Evolutionary conservation across 2,888 invertebrate genomes (phyloP), one percentile per base, ranked within the genome.

Genomic region (Drosophila yooni): DNA sequence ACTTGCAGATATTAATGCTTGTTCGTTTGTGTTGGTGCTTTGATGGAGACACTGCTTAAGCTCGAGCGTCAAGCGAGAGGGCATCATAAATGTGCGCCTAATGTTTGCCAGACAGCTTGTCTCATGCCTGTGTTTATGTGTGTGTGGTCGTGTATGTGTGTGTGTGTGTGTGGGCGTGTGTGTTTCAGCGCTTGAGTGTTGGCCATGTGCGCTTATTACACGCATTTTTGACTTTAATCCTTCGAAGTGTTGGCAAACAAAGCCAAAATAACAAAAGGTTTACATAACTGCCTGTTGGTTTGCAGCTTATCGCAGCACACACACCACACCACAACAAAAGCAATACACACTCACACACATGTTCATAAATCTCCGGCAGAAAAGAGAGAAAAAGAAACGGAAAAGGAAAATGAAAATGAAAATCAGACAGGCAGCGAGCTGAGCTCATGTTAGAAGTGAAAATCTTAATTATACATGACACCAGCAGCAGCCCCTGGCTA

Each of bases 151-250:
- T 56, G 31, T 46, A 40, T 73, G 36, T 70, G 58, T 50, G 46
- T 73, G 40, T 71, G 63, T 60, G 29, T 57, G 25, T 54, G 21
- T 8, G 51, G 58, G 60, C 31, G 67, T 53, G 69, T 68, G 68
- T 70, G 52, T 80, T 62, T 72, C 50, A 66, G 52, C 36, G 65
- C 72, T 74, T 79, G 70, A 80, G 80, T 74, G 70, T 77, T 57
- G 54, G 63, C 83, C 81, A 86, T 86, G 76, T 89, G 81, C 87
- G 83, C 84, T 82, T 83, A 90, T 88, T 90, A 86, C 89, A 90
- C 89, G 90, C 90, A 84, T 89, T 88, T 90, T 88, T 90, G 89
- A 89, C 87, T 88, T 85, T 87, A 87, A 87, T 87, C 87, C 87
- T 86, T 74, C 74, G 70, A 76, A 87, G 87, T 88, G 89, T 83